Evolutionary conservation across 2,888 invertebrate species (phyloP).

Genomic region (Epicampocera succincta): DNA sequence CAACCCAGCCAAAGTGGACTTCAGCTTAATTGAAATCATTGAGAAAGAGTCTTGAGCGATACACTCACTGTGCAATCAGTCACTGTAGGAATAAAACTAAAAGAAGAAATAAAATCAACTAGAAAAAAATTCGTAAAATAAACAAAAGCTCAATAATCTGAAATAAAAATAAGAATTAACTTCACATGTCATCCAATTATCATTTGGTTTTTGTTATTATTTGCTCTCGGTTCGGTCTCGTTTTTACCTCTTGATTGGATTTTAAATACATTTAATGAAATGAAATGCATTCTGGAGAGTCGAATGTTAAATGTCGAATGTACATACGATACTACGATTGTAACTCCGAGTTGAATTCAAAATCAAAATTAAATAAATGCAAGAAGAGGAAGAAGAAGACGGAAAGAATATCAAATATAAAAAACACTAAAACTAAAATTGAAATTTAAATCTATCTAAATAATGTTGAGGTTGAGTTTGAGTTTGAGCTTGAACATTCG

Average conservation of each 20-base stretch:
- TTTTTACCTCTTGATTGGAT: slow-evolving; percentile 50
- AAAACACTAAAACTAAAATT: slow-evolving; percentile 37
- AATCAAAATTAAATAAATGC: slow-evolving; percentile 36
- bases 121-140: slow-evolving; percentile 28
- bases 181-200: slow-evolving; percentile 68
- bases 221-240: slow-evolving; percentile 20
- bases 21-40: slow-evolving; percentile 52
- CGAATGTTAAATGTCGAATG: not conserved
- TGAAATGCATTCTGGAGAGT: slow-evolving; percentile 34
- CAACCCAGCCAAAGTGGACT: slow-evolving; percentile 57
- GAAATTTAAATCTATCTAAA: slow-evolving; percentile 41
- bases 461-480: slow-evolving; percentile 53
- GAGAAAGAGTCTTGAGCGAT: slow-evolving; percentile 2
- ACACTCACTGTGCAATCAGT: slow-evolving; percentile 23
- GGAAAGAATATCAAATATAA: no score
- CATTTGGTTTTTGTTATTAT: slow-evolving; percentile 52
- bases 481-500: slow-evolving; percentile 34
- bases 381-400: not conserved
- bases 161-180: slow-evolving; percentile 58
- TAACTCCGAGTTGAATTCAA: slow-evolving; percentile 31
- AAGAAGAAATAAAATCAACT: slow-evolving; percentile 7
- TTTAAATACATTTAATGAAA: slow-evolving; percentile 47
- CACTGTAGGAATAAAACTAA: slow-evolving; percentile 25
- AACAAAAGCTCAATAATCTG: slow-evolving; percentile 43
- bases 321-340: slow-evolving; percentile 8